Conservation (phyloP, 2,888 invertebrate species). For the Mesorhabditis belari region DNA sequence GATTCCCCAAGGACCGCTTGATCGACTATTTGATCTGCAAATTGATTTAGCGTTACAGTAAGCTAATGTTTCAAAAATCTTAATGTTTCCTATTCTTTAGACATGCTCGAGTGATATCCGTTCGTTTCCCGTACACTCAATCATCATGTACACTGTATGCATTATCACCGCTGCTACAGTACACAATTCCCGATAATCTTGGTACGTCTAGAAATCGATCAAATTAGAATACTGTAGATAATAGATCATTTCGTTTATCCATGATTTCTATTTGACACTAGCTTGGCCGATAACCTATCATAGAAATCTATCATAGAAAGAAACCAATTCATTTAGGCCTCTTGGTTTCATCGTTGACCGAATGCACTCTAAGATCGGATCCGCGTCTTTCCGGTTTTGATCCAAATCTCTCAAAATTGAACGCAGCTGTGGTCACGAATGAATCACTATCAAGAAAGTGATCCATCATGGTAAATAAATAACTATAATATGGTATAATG, state of each 20-base stretch:
- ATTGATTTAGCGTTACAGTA: slow-evolving; percentile 38
- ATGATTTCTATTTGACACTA: no score
- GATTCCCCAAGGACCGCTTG: slow-evolving; percentile 22
- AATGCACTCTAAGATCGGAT: slow-evolving; percentile 20
- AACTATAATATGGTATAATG: background rate
- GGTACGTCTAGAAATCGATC: slow-evolving; percentile 12
- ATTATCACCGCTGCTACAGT: slow-evolving; percentile 42
- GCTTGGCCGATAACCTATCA: background rate
- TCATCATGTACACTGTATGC: slow-evolving; percentile 35
- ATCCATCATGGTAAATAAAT: slow-evolving; percentile 29
- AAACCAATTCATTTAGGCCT: background rate
- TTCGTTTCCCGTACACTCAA: slow-evolving; percentile 44
- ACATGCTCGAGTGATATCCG: slow-evolving; percentile 44
- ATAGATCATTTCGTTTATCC: background rate
- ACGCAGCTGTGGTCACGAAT: slow-evolving; percentile 31
- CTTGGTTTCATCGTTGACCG: slow-evolving; percentile 9
- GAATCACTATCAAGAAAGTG: slow-evolving; percentile 18
- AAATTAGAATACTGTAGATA: background rate
- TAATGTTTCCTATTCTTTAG: slow-evolving; percentile 14
- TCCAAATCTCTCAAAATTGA: slow-evolving; percentile 21
- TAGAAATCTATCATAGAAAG: background rate
- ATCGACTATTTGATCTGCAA: slow-evolving; percentile 41
- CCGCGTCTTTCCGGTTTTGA: slow-evolving; percentile 29
- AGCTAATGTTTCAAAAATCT: slow-evolving; percentile 1
- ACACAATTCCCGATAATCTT: slow-evolving; percentile 45